Evolutionary conservation across 1,140 invertebrate genomes (phyloP), one percentile per base, ranked within the genome.

Genomic region (Megalopta genalis): DNA sequence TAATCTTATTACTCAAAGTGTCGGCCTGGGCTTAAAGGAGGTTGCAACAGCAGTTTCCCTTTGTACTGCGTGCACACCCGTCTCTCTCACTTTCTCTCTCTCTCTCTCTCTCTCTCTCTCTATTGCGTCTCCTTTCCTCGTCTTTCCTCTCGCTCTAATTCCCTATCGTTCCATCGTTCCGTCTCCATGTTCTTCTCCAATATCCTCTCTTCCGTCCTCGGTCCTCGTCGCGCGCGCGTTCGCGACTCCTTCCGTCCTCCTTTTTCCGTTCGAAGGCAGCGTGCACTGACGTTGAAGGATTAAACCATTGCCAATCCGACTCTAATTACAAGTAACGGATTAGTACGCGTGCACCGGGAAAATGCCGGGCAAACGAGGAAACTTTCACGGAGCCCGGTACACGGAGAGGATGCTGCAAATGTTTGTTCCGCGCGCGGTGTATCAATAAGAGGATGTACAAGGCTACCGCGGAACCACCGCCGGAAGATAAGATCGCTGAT

Each of bases 1-100:
- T 92, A 92, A 85, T 92, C 91, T 93, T 93, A 92, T 93, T 92
- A 92, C 90, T 92, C 90, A 92, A 92, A 93, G 89, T 92, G 91
- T 92, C 88, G 90, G 90, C 88, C 87, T 67, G 76, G 85, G 87
- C 87, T 81, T 83, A 86, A 91, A 90, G 87, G 88, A 89, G 89
- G 88, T 90, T 88, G 88, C 88, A 88, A 88, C 87, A 84, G 84
- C 85, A 89, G 89, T 90, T 90, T 88, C 90, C 84, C 88, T 90
- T 86, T 83, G 85, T 79, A 72, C 80, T 70, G 84, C 80, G 80
- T 86, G 71, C 81, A 70, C 72, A 18, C 16, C 16, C 39, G 25
- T 7, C 32, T 7, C 59, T 42, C 59, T 52, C 80, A 54, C 32
- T 46, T 9, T 8, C 42, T 10, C 16, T 52, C 16, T 18, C 49